Base-by-base conservation (phyloP, 2,888 invertebrate genomes). In the Tetrapedia diversipes region DNA sequence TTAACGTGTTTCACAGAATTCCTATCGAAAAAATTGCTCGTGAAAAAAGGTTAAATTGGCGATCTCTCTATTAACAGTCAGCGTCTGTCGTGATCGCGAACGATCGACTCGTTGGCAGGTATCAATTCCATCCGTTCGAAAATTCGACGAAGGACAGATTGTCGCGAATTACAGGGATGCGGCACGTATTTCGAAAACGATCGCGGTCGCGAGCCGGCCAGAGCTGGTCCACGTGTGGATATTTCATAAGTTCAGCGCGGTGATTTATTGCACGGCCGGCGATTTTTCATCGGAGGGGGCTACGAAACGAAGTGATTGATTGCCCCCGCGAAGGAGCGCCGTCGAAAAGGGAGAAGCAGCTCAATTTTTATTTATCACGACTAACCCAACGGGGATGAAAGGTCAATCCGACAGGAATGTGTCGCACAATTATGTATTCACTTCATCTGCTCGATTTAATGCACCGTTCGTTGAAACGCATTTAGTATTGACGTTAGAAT, bases 291-390 rank as follows among this genome's bases (percentile, higher is more conserved):
- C 83, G 79, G 64, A 63, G 71, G 76, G n/a, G 71, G 76, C 74
- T 79, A 80, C 83, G 70, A 72, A 83, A 83, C 79, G 78, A 84
- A 83, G 78, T 84, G 84, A 84, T 84, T 84, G 84, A 84, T 84
- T 81, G 79, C 83, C 49, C 64, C 72, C 56, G 70, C 77, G 73
- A 84, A 84, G 72, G 69, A 82, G 61, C 60, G 57, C 69, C 60
- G 63, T 59, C 60, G 68, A 73, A 61, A 56, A 41, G 64, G 63
- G 67, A 60, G 60, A 47, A 8, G 32, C 8, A 8, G 39, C 45
- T 29, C 65, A 27, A 49, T 77, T 77, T 64, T 79, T 77, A 79
- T 79, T 79, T 79, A 79, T 77, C 72, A 59, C 72, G 65, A 57
- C 54, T 51, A 32, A 57, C 37, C 7, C 10, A 16, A 4, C 32